These are phyloP conservation scores for Plectus sambesii DNA, from an alignment of 1,140 invertebrate species.

Conservation along the genomic window DNA sequence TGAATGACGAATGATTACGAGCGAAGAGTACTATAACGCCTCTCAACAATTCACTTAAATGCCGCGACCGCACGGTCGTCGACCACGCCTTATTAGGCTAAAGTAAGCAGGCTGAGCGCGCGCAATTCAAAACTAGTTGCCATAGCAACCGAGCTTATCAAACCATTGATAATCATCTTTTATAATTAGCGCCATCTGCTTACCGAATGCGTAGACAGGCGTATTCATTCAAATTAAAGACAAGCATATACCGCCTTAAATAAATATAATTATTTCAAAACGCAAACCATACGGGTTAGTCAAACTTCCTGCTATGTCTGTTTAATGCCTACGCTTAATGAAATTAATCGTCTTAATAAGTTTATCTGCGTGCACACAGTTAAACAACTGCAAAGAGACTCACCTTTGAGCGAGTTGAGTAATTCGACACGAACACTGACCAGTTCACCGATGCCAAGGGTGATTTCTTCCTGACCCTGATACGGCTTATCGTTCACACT, in stretches of 20 bases:
- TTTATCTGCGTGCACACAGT: too few species aligned
- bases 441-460: constrained; percentile 29
- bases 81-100: too few species aligned
- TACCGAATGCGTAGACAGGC: background rate
- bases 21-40: background rate
- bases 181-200: background rate
- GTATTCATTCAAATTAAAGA: background rate
- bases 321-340: too few species aligned
- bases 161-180: background rate
- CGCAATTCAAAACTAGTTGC: too few species aligned
- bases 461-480: constrained; percentile 33
- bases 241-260: constrained; percentile 6
- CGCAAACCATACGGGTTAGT: too few species aligned
- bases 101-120: too few species aligned
- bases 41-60: constrained; percentile 1
- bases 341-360: too few species aligned
- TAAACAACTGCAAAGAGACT: too few species aligned
- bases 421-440: constrained; percentile 21
- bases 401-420: constrained; percentile 22
- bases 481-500: constrained; percentile 26
- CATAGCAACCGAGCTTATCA: background rate
- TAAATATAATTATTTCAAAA: background rate
- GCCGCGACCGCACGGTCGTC: too few species aligned
- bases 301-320: too few species aligned
- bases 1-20: background rate